Conservation (phyloP, 2,888 invertebrate genomes). For the Erpobdella octoculata region DNA sequence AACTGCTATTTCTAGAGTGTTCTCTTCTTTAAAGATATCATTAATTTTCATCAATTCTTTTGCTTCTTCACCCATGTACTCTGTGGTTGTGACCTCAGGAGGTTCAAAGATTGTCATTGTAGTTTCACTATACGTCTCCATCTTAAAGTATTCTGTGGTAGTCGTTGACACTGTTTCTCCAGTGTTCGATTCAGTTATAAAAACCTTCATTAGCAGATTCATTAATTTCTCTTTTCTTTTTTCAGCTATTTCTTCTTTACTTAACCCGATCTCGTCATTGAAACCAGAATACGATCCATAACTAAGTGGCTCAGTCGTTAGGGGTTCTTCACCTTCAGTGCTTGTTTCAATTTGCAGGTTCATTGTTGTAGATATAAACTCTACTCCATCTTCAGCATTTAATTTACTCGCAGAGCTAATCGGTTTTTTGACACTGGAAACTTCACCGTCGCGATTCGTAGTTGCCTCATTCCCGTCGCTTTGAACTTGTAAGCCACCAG, state of each 20-base stretch:
- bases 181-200: not conserved
- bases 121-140: not conserved
- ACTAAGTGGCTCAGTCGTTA: no score
- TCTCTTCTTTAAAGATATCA: constrained; percentile 4
- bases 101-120: not conserved
- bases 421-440: no score
- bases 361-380: no score
- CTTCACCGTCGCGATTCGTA: no score
- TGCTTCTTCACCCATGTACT: not conserved
- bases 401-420: no score
- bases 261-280: no score
- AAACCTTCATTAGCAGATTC: not conserved
- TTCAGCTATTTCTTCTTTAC: not conserved
- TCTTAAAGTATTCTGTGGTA: not conserved
- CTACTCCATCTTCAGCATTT: no score
- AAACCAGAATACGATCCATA: no score
- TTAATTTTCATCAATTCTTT: constrained; percentile 13
- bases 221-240: not conserved
- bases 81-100: not conserved
- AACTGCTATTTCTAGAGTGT: not conserved
- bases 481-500: no score
- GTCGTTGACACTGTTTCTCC: not conserved
- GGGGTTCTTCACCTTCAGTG: no score
- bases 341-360: no score
- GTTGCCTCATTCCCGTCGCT: no score